Evolutionary conservation across 2,797 vertebrate species (phyloP), one percentile per base, ranked within the genome.

Genomic region (Coendou prehensilis): DNA sequence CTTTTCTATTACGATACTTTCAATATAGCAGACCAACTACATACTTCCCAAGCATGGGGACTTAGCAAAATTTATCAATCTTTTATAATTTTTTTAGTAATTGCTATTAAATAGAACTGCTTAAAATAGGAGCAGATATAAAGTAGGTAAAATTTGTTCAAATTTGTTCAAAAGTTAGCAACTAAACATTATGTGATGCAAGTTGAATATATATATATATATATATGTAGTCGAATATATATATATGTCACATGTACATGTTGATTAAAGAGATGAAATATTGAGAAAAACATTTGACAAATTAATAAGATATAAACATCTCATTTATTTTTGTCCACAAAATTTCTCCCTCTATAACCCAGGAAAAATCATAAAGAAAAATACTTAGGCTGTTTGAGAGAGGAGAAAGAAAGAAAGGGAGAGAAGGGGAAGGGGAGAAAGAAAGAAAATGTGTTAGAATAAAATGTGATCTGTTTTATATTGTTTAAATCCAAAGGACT

Each of bases 51-150:
- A 76, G 64, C 57, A 79, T 71, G 63, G 18, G 6, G 33, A 57
- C 20, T 88, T 81, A 63, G 50, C 54, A 93, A 91, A 75, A 88
- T 50, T 84, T 28, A 69, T 1, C 15, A 59, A 14, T 82, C 69
- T 50, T 85, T 75, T 47, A 5, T 85, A 30, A 83, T 84, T 61
- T 37, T 76, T 88, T 54, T 90, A 87, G 37, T 79, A 23, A 94
- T 13, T 75, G 13, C 37, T 26, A 86, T 86, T 63, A 89, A 41
- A 30, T 23, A 91, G 9, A 94, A 47, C 30, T 75, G 6, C 28
- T 93, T 45, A 91, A 88, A 96, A 84, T 67, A 22, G 69, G 5
- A 56, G 71, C 17, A 91, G 56, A 81, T 28, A 88, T 20, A 87
- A 94, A 73, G 81, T 71, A 89, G 33, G 6, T 50, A 63, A 90